Percentiles rank a stretch among this genome's conserved stretches.
Evolutionary conservation across 1,140 invertebrate species (phyloP).

Genomic region (Drosophila kohkoa): DNA sequence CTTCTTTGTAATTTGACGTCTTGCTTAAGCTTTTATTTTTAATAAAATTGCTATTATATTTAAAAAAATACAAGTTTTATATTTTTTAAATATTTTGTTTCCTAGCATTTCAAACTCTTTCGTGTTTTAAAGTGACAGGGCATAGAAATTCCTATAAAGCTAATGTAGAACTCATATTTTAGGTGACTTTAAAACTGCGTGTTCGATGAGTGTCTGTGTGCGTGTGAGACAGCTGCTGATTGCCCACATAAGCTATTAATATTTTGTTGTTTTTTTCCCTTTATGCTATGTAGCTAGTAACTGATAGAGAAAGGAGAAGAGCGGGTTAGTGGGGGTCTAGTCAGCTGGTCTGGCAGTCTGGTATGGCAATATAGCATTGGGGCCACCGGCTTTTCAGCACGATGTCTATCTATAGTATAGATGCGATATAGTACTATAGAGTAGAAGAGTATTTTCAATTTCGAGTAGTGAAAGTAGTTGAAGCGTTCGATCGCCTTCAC

Average conservation of each 20-base stretch:
- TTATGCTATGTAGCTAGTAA: constrained; percentile 27
- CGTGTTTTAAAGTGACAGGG: too few species aligned
- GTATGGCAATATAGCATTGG: constrained; percentile 6
- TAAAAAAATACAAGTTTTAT: too few species aligned
- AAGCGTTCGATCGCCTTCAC: constrained; percentile 49
- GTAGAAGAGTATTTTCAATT: neutral
- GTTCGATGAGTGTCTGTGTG: neutral
- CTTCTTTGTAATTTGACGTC: too few species aligned
- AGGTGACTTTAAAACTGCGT: too few species aligned
- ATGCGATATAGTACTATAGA: neutral
- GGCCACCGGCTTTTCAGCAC: constrained; percentile 52
- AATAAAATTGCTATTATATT: too few species aligned
- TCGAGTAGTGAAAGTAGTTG: constrained; percentile 73
- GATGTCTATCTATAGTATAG: neutral
- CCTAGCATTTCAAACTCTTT: too few species aligned
- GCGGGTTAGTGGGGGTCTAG: neutral
- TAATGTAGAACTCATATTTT: too few species aligned
- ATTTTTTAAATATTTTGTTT: too few species aligned
- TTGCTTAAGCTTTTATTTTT: too few species aligned
- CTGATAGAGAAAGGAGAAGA: constrained; percentile 1
- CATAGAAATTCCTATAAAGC: too few species aligned
- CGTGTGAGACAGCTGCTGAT: constrained; percentile 28
- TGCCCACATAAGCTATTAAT: constrained; percentile 37
- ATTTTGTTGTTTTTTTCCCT: constrained; percentile 7
- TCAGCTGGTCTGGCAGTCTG: constrained; percentile 47